Evolutionary conservation across 2,797 vertebrate genomes (phyloP), one percentile per base, ranked within the genome.

Genomic region (Siniperca undulata): DNA sequence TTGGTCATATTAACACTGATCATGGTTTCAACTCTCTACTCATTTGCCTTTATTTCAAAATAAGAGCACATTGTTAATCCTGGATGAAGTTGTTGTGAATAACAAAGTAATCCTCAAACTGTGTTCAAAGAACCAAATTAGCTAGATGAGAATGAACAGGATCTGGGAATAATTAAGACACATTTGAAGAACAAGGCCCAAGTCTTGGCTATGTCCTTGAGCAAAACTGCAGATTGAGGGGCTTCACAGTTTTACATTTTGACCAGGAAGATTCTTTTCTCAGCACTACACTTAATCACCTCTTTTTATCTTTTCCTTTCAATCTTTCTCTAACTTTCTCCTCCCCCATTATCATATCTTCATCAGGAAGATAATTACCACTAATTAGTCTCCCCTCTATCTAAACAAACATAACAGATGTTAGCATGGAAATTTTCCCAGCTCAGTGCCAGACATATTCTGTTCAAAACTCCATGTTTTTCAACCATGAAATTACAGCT

Each of bases 351-450:
- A 69, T 59, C 70, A 5, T 3, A 24, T 44, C 16, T 38, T 56
- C 4, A 77, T 65, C 74, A 82, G 73, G 59, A 56, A 55, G 56
- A 36, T 68, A 76, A 75, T 61, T 69, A 76, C 27, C 56, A 55
- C 73, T 73, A 79, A 88, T 77, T 42, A 75, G 61, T n/a, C 58
- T 84, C 70, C 42, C 50, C 44, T 71, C 24, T 3, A 20, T 78
- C 10, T 65, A 84, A 86, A 89, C 69, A 86, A 80, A 80, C 77
- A 71, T 9, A 19, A 6, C 44, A 58, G 22, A 69, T 22, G 64
- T 82, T 20, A 65, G 34, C 16, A 30, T 27, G 50, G 42, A 5
- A 65, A 61, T 36, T 27, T 79, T 36, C 72, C 53, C 16, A 48
- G 53, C 59, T 61, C 74, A 68, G 46, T 40, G 50, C 13, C 62